Conservation (phyloP, 2,797 vertebrate species). For the Halcyon badia region DNA sequence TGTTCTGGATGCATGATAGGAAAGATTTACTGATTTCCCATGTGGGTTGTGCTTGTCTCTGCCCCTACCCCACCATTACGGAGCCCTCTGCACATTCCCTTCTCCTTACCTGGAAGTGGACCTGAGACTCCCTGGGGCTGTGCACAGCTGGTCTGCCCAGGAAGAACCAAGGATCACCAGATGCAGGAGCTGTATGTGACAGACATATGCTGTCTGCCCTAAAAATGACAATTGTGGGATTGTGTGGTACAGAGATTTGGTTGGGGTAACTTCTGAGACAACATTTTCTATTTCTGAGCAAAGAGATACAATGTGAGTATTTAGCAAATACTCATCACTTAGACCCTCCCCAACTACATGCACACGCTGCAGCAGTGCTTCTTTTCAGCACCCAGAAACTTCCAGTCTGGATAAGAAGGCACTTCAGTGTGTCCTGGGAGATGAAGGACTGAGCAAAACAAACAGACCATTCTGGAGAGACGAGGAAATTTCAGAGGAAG, state of each 20-base stretch:
- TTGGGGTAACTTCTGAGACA: neutral
- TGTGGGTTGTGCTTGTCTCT: neutral
- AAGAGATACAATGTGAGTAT: neutral
- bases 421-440: neutral
- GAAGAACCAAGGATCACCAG: neutral
- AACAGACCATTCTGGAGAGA: neutral
- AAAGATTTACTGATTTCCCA: neutral
- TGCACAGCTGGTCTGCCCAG: neutral
- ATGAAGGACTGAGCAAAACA: neutral
- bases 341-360: neutral
- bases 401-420: neutral
- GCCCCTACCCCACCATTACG: fast-evolving
- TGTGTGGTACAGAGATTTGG: neutral
- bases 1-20: neutral
- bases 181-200: neutral
- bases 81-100: neutral
- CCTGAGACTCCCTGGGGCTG: neutral
- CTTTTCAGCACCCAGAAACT: neutral
- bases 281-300: neutral
- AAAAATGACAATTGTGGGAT: neutral
- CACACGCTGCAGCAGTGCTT: fast-evolving
- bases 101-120: neutral
- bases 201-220: fast-evolving
- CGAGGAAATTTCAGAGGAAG: neutral
- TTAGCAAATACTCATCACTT: neutral